Evolutionary conservation across 2,888 invertebrate species (phyloP).

Genomic region (Cylloceria caligata): DNA sequence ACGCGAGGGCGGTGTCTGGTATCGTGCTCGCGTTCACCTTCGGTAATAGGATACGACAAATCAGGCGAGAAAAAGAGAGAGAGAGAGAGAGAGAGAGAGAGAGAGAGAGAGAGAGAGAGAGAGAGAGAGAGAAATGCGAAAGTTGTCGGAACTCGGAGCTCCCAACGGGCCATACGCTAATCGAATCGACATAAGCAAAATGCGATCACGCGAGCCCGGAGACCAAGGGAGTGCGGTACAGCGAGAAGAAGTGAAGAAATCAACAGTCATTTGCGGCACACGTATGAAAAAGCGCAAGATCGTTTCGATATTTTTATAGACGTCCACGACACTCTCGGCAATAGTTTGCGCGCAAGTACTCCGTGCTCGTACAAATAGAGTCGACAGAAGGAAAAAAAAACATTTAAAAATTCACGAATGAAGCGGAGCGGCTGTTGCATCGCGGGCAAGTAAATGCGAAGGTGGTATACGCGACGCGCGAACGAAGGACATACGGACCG

Average conservation of each 20-base stretch:
- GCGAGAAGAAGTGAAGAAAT: conserved; percentile 11
- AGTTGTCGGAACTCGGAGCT: conserved; percentile 62
- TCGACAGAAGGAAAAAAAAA: neutral
- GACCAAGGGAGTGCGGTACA: conserved; percentile 6
- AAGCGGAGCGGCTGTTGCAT: conserved; percentile 26
- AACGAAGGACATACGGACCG: conserved; percentile 23
- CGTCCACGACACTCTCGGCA: conserved; percentile 9
- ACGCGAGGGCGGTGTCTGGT: conserved; percentile 65
- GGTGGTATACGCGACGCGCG: conserved; percentile 54
- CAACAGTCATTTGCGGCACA: conserved; percentile 20
- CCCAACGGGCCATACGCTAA: conserved; percentile 67
- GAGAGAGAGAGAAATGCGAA: conserved; percentile 59
- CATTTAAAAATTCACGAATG: conserved; percentile 19
- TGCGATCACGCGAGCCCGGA: conserved; percentile 58
- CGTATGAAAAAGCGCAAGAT: conserved; percentile 35
- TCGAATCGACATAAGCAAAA: conserved; percentile 69
- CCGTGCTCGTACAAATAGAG: conserved; percentile 12
- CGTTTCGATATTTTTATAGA: conserved; percentile 27
- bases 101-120: conserved; percentile 54
- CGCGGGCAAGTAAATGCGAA: conserved; percentile 52
- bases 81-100: conserved; percentile 44
- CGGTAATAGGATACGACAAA: conserved; percentile 69
- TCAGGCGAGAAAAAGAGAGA: conserved; percentile 58
- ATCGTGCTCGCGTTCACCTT: conserved; percentile 64
- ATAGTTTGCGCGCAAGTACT: conserved; percentile 24